These are phyloP conservation scores for Boloria euphrosyne DNA, from an alignment of 2,888 invertebrate genomes.

Conservation along the genomic window DNA sequence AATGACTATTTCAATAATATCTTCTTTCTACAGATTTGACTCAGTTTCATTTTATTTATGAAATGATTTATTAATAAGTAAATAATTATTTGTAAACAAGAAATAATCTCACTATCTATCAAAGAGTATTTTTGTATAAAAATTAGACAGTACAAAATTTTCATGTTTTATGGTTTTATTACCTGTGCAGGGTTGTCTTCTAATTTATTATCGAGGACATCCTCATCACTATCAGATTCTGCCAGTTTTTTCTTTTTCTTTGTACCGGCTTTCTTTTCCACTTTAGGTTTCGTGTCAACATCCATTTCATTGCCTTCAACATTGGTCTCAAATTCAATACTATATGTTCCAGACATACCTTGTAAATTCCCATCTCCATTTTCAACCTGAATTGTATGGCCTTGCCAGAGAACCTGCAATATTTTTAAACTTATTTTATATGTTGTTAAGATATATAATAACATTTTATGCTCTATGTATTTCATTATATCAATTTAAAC, in stretches of 20 bases:
- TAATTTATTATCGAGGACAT: slow-evolving; percentile 84
- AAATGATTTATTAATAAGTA: no score
- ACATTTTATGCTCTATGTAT: no score
- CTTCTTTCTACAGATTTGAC: no score
- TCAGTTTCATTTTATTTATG: no score
- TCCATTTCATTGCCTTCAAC: slow-evolving; percentile 71
- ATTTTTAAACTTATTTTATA: slow-evolving; percentile 2
- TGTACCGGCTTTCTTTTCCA: slow-evolving; percentile 68
- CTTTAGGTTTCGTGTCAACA: slow-evolving; percentile 72
- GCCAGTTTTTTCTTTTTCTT: slow-evolving; percentile 80
- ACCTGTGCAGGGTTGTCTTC: slow-evolving; percentile 86
- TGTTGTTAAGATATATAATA: background rate
- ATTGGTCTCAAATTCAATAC: slow-evolving; percentile 67
- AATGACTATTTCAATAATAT: no score
- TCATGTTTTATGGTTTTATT: slow-evolving; percentile 31
- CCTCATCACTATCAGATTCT: slow-evolving; percentile 73
- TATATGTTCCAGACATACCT: slow-evolving; percentile 62
- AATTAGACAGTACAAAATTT: slow-evolving; percentile 1
- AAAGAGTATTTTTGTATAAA: background rate
- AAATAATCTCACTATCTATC: background rate
- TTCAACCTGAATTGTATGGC: slow-evolving; percentile 85
- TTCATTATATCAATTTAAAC: no score
- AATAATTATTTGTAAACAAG: background rate
- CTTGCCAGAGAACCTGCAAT: slow-evolving; percentile 85
- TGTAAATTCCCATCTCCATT: slow-evolving; percentile 73